phyloP scores from a whole-genome alignment of 2,797 vertebrate genomes.

The Cheirogaleus major region DNA sequence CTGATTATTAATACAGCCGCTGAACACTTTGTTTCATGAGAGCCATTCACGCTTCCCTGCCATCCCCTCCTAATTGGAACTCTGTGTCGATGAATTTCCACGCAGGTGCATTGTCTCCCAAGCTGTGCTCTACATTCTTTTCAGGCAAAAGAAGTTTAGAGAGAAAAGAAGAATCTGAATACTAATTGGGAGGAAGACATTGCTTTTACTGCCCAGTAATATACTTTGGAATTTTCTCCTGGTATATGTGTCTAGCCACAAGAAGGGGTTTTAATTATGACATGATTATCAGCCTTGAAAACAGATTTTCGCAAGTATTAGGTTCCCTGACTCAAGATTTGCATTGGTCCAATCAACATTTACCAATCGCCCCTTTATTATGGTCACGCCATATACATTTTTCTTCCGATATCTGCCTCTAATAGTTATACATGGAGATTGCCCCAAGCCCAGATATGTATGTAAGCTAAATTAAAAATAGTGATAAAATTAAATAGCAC shows the following conservation, averaged over 20 bases:
- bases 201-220: neutral
- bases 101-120: conserved; percentile 46
- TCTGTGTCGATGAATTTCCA: conserved; percentile 58
- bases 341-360: neutral
- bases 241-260: neutral
- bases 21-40: conserved; percentile 72
- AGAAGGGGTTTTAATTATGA: neutral
- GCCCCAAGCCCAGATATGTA: neutral
- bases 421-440: neutral
- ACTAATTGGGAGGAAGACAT: conserved; percentile 38
- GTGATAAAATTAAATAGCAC: neutral
- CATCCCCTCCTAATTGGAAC: conserved; percentile 70
- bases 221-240: neutral
- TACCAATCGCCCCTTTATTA: neutral
- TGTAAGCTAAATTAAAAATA: neutral
- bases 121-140: conserved; percentile 65
- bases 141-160: conserved; percentile 53
- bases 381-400: neutral
- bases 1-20: conserved; percentile 80
- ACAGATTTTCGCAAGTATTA: neutral
- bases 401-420: neutral
- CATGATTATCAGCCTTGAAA: neutral
- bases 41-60: conserved; percentile 63
- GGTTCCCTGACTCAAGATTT: neutral
- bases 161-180: conserved; percentile 33